Percentiles rank a stretch among this genome's conserved stretches.
These are phyloP conservation scores for Tapera naevia DNA, from an alignment of 2,797 vertebrate genomes.

Conservation along the genomic window DNA sequence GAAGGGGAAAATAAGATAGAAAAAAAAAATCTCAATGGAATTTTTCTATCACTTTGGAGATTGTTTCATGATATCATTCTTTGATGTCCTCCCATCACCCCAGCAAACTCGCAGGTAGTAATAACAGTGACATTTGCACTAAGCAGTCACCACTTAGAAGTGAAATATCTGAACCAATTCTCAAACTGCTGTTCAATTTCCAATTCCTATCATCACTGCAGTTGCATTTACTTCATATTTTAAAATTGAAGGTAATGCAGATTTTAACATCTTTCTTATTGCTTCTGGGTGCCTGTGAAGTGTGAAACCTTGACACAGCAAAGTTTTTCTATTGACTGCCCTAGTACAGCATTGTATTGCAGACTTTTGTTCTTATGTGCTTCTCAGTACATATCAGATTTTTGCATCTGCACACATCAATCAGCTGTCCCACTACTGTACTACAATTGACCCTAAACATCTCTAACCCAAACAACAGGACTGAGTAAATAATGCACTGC, in stretches of 20 bases:
- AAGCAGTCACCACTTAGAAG: not conserved
- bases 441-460: not conserved
- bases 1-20: not conserved
- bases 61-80: not conserved
- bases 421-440: not conserved
- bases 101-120: not conserved
- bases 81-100: not conserved
- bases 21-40: not conserved
- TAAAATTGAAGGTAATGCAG: not conserved
- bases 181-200: not conserved
- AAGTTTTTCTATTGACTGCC: not conserved
- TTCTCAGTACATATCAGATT: not conserved
- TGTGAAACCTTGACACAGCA: not conserved
- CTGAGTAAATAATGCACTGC: not conserved
- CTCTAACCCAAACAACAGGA: not conserved
- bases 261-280: not conserved
- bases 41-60: not conserved
- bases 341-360: not conserved
- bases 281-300: not conserved
- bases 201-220: not conserved
- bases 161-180: not conserved
- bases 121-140: not conserved
- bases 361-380: not conserved
- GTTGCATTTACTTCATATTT: not conserved
- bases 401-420: not conserved